These are phyloP conservation scores for Phasia obesa DNA, from an alignment of 2,888 invertebrate genomes.

Conservation along the genomic window DNA sequence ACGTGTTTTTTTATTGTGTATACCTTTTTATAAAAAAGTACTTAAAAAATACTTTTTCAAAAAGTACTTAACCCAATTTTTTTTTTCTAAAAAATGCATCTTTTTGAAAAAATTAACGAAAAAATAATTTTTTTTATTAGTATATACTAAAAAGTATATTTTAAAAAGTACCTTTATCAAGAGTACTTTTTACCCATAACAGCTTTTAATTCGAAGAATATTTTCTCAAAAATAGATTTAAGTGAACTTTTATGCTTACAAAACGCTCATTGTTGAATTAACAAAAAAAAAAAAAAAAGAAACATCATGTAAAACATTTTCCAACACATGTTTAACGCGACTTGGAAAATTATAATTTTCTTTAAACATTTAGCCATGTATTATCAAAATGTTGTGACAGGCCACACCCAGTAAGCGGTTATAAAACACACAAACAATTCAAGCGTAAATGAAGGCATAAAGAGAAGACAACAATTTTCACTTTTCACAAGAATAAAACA, in stretches of 20 bases:
- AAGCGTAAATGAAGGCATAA: not conserved
- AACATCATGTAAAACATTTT: not conserved
- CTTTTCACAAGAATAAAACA: not conserved
- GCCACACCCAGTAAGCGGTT: conserved; percentile 48
- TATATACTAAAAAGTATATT: not conserved
- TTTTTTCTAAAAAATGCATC: too few relatives aligned
- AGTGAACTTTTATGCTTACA: too few relatives aligned
- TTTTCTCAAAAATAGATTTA: too few relatives aligned
- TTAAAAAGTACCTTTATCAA: not conserved
- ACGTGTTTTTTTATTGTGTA: too few relatives aligned
- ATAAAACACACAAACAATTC: not conserved
- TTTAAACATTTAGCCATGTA: not conserved
- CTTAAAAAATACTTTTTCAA: too few relatives aligned
- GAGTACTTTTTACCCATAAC: not conserved
- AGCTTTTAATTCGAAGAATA: too few relatives aligned
- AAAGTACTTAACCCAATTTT: too few relatives aligned
- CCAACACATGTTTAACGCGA: not conserved
- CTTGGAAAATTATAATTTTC: not conserved
- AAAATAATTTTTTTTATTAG: too few relatives aligned
- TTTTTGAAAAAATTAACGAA: too few relatives aligned
- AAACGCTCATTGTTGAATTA: too few relatives aligned
- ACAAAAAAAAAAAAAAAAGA: too few relatives aligned
- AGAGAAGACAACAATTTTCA: conserved; percentile 28
- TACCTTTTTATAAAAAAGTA: too few relatives aligned
- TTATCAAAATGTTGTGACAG: conserved; percentile 34